These are phyloP conservation scores for Brenthis ino DNA, from an alignment of 2,888 invertebrate genomes.

Conservation along the genomic window DNA sequence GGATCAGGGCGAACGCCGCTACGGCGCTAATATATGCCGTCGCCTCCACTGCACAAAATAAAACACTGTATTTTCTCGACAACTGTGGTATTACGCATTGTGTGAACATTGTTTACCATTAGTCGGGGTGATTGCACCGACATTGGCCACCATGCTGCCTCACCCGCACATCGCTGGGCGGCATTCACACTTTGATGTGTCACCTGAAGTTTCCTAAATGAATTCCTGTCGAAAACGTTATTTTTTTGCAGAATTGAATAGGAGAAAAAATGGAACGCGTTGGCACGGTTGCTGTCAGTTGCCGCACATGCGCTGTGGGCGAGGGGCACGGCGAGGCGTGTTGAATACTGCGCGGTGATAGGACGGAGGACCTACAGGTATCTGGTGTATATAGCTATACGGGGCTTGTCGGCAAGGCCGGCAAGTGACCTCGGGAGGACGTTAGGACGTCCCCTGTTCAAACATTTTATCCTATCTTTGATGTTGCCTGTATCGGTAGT, in stretches of 20 bases:
- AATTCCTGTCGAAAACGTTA: slow-evolving; percentile 19
- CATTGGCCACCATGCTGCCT: slow-evolving; percentile 72
- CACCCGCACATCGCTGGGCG: slow-evolving; percentile 41
- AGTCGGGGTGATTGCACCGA: slow-evolving; percentile 66
- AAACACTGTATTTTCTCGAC: slow-evolving; percentile 37
- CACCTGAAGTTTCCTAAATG: slow-evolving; percentile 24
- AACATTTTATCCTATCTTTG: slow-evolving; percentile 14
- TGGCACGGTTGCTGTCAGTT: slow-evolving; percentile 69
- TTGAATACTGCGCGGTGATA: slow-evolving; percentile 61
- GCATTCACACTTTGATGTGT: slow-evolving; percentile 31
- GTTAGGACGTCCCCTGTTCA: slow-evolving; percentile 37
- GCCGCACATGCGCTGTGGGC: slow-evolving; percentile 62
- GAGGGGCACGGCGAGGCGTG: slow-evolving; percentile 75
- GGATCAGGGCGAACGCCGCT: slow-evolving; percentile 90
- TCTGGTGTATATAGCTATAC: slow-evolving; percentile 41
- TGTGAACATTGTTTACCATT: slow-evolving; percentile 68
- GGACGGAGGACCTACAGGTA: slow-evolving; percentile 64
- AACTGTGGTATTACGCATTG: slow-evolving; percentile 23
- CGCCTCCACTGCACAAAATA: slow-evolving; percentile 86
- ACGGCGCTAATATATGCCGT: slow-evolving; percentile 94
- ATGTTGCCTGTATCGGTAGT: background rate
- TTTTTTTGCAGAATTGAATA: slow-evolving; percentile 22
- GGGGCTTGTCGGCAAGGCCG: slow-evolving; percentile 63
- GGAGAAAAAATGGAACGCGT: slow-evolving; percentile 62
- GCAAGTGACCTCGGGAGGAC: slow-evolving; percentile 55